Evolutionary conservation across 2,888 invertebrate species (phyloP).

Genomic region (Tachina grossa): DNA sequence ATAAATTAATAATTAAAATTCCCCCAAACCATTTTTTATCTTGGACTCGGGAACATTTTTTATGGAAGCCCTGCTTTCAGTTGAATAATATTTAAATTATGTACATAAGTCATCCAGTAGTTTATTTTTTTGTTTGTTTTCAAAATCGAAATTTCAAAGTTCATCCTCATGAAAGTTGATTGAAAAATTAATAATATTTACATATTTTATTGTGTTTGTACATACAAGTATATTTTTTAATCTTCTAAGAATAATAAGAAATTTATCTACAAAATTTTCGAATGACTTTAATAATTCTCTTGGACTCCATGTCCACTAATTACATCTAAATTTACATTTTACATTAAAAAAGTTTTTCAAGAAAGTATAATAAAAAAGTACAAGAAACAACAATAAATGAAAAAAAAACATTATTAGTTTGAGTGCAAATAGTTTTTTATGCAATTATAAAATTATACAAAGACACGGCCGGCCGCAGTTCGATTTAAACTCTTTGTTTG

Average conservation of each 20-base stretch:
- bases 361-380: neutral
- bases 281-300: neutral
- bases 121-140: neutral
- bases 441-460: conserved; percentile 29
- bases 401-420: neutral
- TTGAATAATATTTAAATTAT: too few species aligned
- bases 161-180: neutral
- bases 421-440: conserved; percentile 1
- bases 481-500: neutral
- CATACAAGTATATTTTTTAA: neutral
- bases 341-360: neutral
- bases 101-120: too few species aligned
- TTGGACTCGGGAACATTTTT: too few species aligned
- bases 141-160: too few species aligned
- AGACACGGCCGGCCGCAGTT: conserved; percentile 13
- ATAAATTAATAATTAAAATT: too few species aligned
- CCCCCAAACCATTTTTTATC: too few species aligned
- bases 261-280: neutral
- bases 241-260: neutral
- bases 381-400: neutral
- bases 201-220: too few species aligned
- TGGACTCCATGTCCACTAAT: neutral
- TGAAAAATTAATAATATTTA: neutral
- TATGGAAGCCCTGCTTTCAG: too few species aligned
- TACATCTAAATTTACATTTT: neutral